Percentiles rank a stretch among this genome's conserved stretches.
These are phyloP conservation scores for Dolichopus griseipennis DNA, from an alignment of 2,888 invertebrate species.

Conservation along the genomic window DNA sequence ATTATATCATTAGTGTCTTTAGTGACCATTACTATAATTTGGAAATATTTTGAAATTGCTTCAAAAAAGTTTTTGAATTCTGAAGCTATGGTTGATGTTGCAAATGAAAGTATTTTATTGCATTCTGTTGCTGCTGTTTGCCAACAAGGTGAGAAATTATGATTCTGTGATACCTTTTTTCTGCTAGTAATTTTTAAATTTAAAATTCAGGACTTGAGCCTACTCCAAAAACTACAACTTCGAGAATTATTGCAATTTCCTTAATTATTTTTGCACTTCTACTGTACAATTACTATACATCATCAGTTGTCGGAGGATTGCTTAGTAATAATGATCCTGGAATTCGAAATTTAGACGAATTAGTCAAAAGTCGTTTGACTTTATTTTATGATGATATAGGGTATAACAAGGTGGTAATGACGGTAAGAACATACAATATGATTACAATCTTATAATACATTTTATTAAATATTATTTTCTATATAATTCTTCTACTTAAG, in stretches of 20 bases:
- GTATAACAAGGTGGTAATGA: slow-evolving; percentile 38
- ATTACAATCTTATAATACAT: not conserved
- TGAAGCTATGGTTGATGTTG: not conserved
- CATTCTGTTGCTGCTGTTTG: slow-evolving; percentile 34
- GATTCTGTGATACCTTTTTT: not conserved
- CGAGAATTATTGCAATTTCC: slow-evolving; percentile 31
- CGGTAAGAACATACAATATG: slow-evolving; percentile 26
- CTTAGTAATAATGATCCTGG: slow-evolving; percentile 34
- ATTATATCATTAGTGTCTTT: slow-evolving; percentile 24
- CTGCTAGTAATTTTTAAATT: not conserved
- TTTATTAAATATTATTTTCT: not conserved
- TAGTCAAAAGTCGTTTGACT: slow-evolving; percentile 33
- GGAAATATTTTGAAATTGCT: slow-evolving; percentile 22
- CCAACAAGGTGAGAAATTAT: slow-evolving; percentile 29
- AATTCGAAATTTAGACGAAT: slow-evolving; percentile 33
- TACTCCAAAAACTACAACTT: slow-evolving; percentile 28
- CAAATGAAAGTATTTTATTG: slow-evolving; percentile 22
- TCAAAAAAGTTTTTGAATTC: not conserved
- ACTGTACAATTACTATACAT: slow-evolving; percentile 41
- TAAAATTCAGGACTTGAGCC: slow-evolving; percentile 30
- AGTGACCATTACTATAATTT: slow-evolving; percentile 27
- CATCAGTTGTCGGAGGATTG: slow-evolving; percentile 40
- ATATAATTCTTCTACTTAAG: not conserved
- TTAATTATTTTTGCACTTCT: slow-evolving; percentile 33
- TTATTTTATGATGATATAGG: slow-evolving; percentile 40